A percentile compares a stretch with the other conserved stretches of the same genome.
phyloP scores from a whole-genome alignment of 2,888 invertebrate species.

The Drosophila subquinaria region DNA sequence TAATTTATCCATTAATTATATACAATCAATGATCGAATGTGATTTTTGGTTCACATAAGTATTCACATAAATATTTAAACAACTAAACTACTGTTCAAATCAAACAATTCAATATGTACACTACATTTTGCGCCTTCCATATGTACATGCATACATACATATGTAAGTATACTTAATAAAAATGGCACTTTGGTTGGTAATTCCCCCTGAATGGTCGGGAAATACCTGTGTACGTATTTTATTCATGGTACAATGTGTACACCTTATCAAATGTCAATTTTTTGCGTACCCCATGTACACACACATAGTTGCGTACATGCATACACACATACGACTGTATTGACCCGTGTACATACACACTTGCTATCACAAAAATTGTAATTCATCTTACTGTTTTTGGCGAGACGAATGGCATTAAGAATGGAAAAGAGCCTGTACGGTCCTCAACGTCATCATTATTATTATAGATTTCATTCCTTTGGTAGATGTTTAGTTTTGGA shows the following conservation, averaged over 20 bases:
- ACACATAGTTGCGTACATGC: constrained; percentile 1
- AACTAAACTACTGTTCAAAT: too few relatives aligned
- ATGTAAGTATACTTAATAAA: not conserved
- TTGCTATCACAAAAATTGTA: constrained; percentile 4
- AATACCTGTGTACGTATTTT: not conserved
- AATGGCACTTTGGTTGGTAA: not conserved
- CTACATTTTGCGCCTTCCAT: not conserved
- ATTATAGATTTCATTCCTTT: constrained; percentile 40
- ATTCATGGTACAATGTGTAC: not conserved
- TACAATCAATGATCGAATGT: not conserved
- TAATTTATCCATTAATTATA: not conserved
- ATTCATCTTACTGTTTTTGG: constrained; percentile 89
- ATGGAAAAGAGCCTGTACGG: constrained; percentile 87
- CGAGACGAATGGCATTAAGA: constrained; percentile 93
- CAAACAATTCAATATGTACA: not conserved
- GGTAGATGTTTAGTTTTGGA: constrained; percentile 32
- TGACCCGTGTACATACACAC: constrained; percentile 8
- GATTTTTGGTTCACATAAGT: too few relatives aligned
- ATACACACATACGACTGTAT: constrained; percentile 6
- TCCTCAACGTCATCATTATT: constrained; percentile 37
- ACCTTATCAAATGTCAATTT: constrained; percentile 13
- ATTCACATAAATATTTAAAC: too few relatives aligned
- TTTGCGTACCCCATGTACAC: constrained; percentile 1
- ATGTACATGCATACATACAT: not conserved
- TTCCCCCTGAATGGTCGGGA: not conserved